phyloP scores from a whole-genome alignment of 92 coral and sea anemone genomes.

The Paramuricea clavata region DNA sequence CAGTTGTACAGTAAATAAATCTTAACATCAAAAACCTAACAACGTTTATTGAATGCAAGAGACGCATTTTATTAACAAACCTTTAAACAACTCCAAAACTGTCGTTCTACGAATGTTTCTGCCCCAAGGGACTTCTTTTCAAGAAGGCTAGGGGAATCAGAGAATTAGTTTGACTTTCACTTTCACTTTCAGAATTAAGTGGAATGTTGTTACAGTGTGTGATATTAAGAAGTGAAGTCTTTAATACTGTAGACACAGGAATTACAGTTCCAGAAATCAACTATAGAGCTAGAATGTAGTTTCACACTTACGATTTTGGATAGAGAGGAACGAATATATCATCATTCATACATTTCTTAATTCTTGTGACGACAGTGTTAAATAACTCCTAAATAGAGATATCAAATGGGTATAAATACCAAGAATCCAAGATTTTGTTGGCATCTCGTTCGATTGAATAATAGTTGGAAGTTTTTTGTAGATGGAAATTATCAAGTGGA shows the following conservation, averaged over 20 bases:
- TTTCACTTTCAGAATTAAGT: background rate
- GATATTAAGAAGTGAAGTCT: too few species aligned
- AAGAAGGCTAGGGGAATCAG: slow-evolving; percentile 64
- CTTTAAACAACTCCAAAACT: slow-evolving; percentile 96
- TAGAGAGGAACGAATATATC: slow-evolving; percentile 95
- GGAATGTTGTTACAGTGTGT: background rate
- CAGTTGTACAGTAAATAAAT: background rate
- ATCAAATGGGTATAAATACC: too few species aligned
- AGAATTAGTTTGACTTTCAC: background rate
- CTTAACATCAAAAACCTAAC: background rate
- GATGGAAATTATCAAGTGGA: too few species aligned
- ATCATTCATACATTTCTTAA: slow-evolving; percentile 87
- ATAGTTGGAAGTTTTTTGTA: too few species aligned
- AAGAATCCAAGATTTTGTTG: too few species aligned
- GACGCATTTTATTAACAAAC: slow-evolving; percentile 58
- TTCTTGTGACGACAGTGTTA: slow-evolving; percentile 79
- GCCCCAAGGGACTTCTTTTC: slow-evolving; percentile 92
- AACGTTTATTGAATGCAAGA: background rate
- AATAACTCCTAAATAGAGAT: slow-evolving; percentile 76
- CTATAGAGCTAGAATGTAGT: too few species aligned
- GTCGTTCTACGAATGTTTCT: slow-evolving; percentile 88
- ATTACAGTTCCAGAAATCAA: too few species aligned
- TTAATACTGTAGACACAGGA: too few species aligned
- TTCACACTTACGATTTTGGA: slow-evolving; percentile 82
- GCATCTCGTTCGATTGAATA: too few species aligned